Percentiles rank a stretch among this genome's conserved stretches.
These are phyloP conservation scores for Andrena bucephala DNA, from an alignment of 2,888 invertebrate genomes.

Conservation along the genomic window DNA sequence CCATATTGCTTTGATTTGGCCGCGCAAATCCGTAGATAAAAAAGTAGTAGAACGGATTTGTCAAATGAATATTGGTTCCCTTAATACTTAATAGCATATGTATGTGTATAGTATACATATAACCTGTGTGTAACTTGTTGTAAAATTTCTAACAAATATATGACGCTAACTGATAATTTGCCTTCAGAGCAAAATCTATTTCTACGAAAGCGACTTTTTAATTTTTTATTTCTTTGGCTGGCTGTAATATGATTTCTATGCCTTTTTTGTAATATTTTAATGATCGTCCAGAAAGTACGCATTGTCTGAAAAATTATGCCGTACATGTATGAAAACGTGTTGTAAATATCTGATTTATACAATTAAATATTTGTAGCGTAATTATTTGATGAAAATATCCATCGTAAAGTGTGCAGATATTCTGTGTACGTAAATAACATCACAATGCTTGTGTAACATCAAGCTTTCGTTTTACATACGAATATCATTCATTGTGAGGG, in stretches of 20 bases:
- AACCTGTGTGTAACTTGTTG: not conserved
- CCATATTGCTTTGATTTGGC: slow-evolving; percentile 75
- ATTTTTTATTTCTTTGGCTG: not conserved
- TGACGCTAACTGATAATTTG: not conserved
- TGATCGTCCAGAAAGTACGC: not conserved
- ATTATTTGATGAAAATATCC: not conserved
- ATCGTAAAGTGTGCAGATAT: not conserved
- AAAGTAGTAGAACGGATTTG: slow-evolving; percentile 40
- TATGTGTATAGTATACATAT: not conserved
- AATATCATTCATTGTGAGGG: slow-evolving; percentile 23
- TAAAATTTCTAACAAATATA: not conserved
- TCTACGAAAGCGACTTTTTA: not conserved
- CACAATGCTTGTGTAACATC: not conserved
- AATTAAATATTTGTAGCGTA: not conserved
- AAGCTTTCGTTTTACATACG: not conserved
- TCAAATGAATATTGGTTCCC: slow-evolving; percentile 10
- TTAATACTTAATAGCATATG: too few species aligned
- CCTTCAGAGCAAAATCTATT: not conserved
- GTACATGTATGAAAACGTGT: slow-evolving; percentile 3
- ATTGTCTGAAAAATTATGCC: not conserved
- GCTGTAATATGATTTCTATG: not conserved
- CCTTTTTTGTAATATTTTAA: not conserved
- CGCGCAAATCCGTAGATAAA: slow-evolving; percentile 64
- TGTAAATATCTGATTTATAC: not conserved
- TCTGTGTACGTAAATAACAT: slow-evolving; percentile 6